Evolutionary conservation across 1,140 invertebrate species (phyloP).

Genomic region (Pseudomyrmex dendroicus): DNA sequence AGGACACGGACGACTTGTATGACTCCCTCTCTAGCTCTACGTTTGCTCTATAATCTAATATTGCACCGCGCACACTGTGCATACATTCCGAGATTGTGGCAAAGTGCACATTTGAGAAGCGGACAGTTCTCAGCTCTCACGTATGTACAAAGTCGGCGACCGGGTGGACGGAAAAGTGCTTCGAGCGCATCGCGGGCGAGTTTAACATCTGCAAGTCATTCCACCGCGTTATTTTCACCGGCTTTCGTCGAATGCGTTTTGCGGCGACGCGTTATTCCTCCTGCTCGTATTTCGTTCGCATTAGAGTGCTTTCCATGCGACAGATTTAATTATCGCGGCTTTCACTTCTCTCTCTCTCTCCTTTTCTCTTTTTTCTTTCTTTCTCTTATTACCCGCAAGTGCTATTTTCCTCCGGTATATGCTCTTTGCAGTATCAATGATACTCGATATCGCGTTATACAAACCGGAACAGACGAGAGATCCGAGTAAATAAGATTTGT

Average conservation of each 20-base stretch:
- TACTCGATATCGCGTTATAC: slow-evolving; percentile 12
- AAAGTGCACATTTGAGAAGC: slow-evolving; percentile 60
- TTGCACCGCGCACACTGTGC: slow-evolving; percentile 10
- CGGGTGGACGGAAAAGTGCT: slow-evolving; percentile 54
- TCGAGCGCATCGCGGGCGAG: slow-evolving; percentile 15
- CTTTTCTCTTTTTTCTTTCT: no score
- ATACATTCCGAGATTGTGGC: slow-evolving; percentile 41
- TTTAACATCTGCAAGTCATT: slow-evolving; percentile 71
- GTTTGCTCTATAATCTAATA: slow-evolving; percentile 53
- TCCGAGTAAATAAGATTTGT: no score
- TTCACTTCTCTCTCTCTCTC: no score
- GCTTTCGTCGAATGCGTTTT: slow-evolving; percentile 63
- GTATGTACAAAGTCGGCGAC: slow-evolving; percentile 55
- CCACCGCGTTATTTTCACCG: slow-evolving; percentile 67
- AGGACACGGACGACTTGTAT: neutral
- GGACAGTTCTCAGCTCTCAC: slow-evolving; percentile 64
- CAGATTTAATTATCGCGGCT: slow-evolving; percentile 65
- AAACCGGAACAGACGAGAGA: neutral
- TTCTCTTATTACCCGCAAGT: neutral
- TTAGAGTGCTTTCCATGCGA: slow-evolving; percentile 26
- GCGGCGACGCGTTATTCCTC: slow-evolving; percentile 11
- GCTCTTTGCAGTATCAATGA: slow-evolving; percentile 13
- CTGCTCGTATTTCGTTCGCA: slow-evolving; percentile 44
- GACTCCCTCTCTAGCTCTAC: slow-evolving; percentile 20
- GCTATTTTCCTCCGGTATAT: neutral